A percentile compares a stretch with the other conserved stretches of the same genome.
Conservation (phyloP, 1,140 invertebrate genomes). For the Drosophila aff. region DNA sequence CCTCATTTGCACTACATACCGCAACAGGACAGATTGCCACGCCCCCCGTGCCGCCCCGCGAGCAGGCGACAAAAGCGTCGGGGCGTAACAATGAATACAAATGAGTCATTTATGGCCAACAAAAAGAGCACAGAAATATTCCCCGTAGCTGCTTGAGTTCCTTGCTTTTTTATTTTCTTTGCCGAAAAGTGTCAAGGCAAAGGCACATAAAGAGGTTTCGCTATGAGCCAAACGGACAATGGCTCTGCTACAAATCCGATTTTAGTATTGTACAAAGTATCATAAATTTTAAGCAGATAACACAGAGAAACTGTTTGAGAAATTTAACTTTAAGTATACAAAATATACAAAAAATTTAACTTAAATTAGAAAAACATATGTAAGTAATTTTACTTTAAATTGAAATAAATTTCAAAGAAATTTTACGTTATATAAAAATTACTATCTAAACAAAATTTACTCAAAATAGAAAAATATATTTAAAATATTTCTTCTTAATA, state of each 20-base stretch:
- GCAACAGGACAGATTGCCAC: conserved; percentile 36
- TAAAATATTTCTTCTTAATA: no score
- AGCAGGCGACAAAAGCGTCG: conserved; percentile 39
- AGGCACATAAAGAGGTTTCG: conserved; percentile 9
- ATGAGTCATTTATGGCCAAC: conserved; percentile 58
- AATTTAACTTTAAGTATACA: not conserved
- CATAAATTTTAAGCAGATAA: no score
- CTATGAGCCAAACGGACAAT: not conserved
- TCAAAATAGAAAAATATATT: no score
- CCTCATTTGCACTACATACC: conserved; percentile 53
- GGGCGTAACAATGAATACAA: conserved; percentile 60
- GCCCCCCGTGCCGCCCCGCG: not conserved
- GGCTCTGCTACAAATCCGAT: not conserved
- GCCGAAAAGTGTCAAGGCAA: conserved; percentile 37
- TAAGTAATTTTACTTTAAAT: not conserved
- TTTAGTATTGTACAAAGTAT: not conserved
- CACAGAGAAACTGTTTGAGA: no score
- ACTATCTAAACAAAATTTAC: no score
- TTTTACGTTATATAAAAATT: no score
- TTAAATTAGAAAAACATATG: not conserved
- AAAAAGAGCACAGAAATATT: conserved; percentile 32
- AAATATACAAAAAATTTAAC: not conserved
- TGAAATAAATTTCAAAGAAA: no score
- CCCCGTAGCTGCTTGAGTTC: conserved; percentile 10
- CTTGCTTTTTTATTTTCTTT: not conserved